Base-by-base conservation (phyloP, 1,140 invertebrate species). In the Nasonia longicornis region DNA sequence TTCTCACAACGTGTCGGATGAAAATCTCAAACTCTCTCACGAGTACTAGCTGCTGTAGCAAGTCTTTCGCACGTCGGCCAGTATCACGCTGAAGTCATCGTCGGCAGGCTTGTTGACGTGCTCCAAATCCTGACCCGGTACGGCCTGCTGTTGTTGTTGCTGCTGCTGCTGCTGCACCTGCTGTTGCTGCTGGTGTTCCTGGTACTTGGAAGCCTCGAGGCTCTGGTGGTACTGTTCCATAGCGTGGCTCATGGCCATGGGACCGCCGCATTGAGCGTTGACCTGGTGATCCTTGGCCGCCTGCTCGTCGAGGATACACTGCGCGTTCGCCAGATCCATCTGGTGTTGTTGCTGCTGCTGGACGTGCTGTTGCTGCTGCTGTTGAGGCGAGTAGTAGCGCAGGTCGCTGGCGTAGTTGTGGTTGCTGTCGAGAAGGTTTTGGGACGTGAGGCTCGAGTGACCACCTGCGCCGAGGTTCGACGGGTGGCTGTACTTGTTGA, bases 31-130 rank as follows among this genome's bases (percentile, higher is more conserved):
- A 48, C 38, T 42, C 45, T 12, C 14, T 20, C 4, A 58, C 22
- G 12, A 83, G 81, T 81, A 89, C 88, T 90, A 96, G 91, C 95
- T 96, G 92, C 95, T 96, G 90, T 96, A 96, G 88, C 95, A 96
- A 35, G 96, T 96, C 88, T 96, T 96, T 80, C 96, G 92, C 63
- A 96, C 95, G 82, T 95, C 95, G 3, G 96, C 96, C 64, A 96
- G 89, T 85, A 96, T 96, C 82, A 96, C 95, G 90, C 95, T 96
- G 89, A 96, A 96, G 86, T 96, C 95, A 82, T 96, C 95, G 74
- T 96, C 95, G 1, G 92, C 89, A 2, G 92, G 89, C 83, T 95
- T 94, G 29, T 92, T 89, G n/a, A 86, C 85, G 31, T 92, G 88
- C 35, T 93, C 93, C 3, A 90, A 83, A 67, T 75, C 88, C 74